Percentiles rank a stretch among this genome's conserved stretches.
Conservation (phyloP, 2,888 invertebrate species). For the Molanna angustata region DNA sequence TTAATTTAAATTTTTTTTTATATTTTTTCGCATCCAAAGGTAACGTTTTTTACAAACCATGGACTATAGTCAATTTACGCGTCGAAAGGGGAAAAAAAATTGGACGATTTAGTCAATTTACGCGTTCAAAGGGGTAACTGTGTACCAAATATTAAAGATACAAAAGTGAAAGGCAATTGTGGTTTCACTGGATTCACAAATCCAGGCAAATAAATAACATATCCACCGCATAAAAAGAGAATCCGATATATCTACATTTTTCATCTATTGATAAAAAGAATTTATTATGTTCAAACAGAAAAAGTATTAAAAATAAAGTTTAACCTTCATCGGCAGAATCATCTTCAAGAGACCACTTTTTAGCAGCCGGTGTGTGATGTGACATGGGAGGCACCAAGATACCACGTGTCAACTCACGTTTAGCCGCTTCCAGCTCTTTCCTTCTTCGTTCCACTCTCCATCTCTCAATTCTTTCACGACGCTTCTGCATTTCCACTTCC, state of each 20-base stretch:
- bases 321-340: constrained; percentile 90
- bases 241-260: background rate
- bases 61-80: no score
- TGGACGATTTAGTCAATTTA: no score
- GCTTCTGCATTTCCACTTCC: constrained; percentile 93
- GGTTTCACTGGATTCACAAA: no score
- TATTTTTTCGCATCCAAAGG: no score
- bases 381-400: constrained; percentile 53
- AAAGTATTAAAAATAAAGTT: background rate
- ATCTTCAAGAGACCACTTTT: constrained; percentile 95
- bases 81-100: no score
- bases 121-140: background rate
- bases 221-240: no score
- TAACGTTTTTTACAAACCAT: background rate
- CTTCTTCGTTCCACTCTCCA: constrained; percentile 94
- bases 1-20: no score
- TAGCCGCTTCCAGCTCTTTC: constrained; percentile 76
- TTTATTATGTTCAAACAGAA: no score
- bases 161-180: no score
- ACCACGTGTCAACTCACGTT: constrained; percentile 71
- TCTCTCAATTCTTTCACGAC: constrained; percentile 91
- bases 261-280: background rate
- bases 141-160: background rate
- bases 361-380: constrained; percentile 59
- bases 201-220: no score